Base-by-base conservation (phyloP, 2,888 invertebrate genomes). In the Spatulosminthurus flaviceps region DNA sequence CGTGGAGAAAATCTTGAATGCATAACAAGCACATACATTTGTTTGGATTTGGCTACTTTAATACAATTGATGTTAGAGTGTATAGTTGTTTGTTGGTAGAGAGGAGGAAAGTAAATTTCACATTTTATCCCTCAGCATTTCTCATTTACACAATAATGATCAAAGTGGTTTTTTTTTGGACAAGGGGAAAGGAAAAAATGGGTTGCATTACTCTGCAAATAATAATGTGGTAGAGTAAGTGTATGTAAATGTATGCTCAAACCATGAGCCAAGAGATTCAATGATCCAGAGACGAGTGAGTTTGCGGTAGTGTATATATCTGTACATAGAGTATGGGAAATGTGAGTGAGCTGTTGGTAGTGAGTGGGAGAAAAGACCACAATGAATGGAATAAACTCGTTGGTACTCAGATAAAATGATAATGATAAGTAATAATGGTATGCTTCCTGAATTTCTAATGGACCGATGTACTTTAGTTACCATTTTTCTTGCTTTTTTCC, bases 361-460 rank as follows among this genome's bases (percentile, higher is more conserved):
- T 70, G 60, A 51, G 51, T 70, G 73, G 51, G 51, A 60, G 60
- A 72, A 43, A 43, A 51, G 73, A 73, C 29, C 60, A 60, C 60
- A 73, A 73, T 73, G 60, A 73, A 73, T 73, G 73, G 73, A 73
- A 60, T 73, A 73, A 72, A 64, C 75, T 75, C 75, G 66, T 69
- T 71, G 61, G 51, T 70, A 61, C 71, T 64, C 78, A 72, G 66
- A 78, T 72, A 66, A 79, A 79, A 79, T 81, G 79, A 79, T 81
- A 81, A 81, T 81, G 77, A 79, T 77, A 70, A 77, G 77, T 61
- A 79, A 81, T 81, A 81, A 81, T 81, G 79, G 70, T 67, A 81
- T 77, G 79, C 77, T 79, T 41, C 42, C 61, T 81, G 81, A 81
- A 81, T 81, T 79, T 77, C 74, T 81, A 81, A 81, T 81, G 81